Conservation (phyloP, 2,888 invertebrate species). For the Eristalis tenax region DNA sequence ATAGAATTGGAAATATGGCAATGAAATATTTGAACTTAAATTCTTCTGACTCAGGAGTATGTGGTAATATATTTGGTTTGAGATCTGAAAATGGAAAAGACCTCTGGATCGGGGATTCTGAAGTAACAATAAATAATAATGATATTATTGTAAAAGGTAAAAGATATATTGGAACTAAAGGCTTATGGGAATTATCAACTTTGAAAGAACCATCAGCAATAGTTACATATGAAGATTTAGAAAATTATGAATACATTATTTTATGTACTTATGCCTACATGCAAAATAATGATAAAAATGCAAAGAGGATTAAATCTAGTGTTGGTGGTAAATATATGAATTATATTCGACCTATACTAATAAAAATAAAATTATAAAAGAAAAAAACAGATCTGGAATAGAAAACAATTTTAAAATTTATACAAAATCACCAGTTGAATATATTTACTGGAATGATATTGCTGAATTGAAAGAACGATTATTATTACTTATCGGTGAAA, state of each 20-base stretch:
- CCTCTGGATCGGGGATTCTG: too few species aligned
- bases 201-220: constrained; percentile 9
- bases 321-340: too few species aligned
- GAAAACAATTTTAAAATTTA: constrained; percentile 25
- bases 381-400: constrained; percentile 4
- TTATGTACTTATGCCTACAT: constrained; percentile 4
- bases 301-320: not conserved
- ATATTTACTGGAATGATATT: constrained; percentile 26
- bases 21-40: constrained; percentile 15
- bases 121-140: too few species aligned
- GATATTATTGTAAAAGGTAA: not conserved
- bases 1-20: constrained; percentile 7
- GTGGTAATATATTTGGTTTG: too few species aligned
- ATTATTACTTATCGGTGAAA: constrained; percentile 20
- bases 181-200: constrained; percentile 13
- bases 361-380: constrained; percentile 2
- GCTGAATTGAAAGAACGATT: constrained; percentile 21
- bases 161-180: constrained; percentile 10
- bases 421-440: constrained; percentile 17
- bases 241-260: constrained; percentile 20
- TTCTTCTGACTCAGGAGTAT: too few species aligned
- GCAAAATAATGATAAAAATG: too few species aligned
- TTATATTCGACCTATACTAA: too few species aligned
- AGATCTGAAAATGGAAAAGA: too few species aligned
- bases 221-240: constrained; percentile 17